phyloP scores from a whole-genome alignment of 2,113 vertebrate genomes.

The Rhinopithecus roxellana region DNA sequence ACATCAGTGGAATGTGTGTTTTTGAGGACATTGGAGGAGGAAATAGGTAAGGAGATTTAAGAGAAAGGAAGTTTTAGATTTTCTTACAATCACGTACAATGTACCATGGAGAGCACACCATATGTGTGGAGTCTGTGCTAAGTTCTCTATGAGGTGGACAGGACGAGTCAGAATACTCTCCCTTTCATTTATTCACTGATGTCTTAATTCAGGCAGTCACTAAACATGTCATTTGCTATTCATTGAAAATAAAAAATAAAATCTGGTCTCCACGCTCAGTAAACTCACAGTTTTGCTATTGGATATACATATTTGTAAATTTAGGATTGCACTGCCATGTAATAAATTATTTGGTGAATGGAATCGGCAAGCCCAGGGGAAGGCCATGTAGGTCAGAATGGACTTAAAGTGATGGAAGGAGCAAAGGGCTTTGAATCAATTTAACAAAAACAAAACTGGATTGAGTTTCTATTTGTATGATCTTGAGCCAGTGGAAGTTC shows the following conservation, averaged over 20 bases:
- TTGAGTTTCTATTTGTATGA: neutral
- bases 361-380: neutral
- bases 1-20: neutral
- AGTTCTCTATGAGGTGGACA: neutral
- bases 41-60: neutral
- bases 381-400: neutral
- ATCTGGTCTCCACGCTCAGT: neutral
- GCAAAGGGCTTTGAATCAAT: neutral
- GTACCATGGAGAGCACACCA: neutral
- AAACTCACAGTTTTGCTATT: neutral
- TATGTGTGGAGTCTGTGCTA: neutral
- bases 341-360: neutral
- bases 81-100: neutral
- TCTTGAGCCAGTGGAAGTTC: constrained; percentile 4
- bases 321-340: neutral
- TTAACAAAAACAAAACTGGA: neutral
- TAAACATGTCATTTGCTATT: neutral
- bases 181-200: neutral
- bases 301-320: neutral
- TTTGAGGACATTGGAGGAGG: neutral
- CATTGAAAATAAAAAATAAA: neutral
- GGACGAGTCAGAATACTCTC: neutral
- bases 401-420: neutral
- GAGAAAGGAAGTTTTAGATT: neutral
- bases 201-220: neutral